Evolutionary conservation across 1,140 invertebrate genomes (phyloP), one percentile per base, ranked within the genome.

Genomic region (Aphelinus atriplicis): DNA sequence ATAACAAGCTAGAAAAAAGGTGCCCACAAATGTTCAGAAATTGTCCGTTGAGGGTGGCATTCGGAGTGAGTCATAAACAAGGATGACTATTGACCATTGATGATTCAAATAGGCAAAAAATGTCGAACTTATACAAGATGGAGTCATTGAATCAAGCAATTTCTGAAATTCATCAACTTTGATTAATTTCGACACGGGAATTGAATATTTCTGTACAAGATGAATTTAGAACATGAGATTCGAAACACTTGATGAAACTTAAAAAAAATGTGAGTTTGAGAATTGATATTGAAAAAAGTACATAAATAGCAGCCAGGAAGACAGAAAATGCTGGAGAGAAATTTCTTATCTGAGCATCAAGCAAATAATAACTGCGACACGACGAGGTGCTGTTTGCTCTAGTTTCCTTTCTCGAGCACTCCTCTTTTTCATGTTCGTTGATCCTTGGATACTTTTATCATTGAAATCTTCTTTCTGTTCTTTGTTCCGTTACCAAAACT

Each of bases 321-420:
- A 78, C 73, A 62, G 73, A 76, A 77, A 78, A 74, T 26, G 26
- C 0, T 26, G 26, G 26, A 70, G 78, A 76, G 67, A 75, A 80
- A 72, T 75, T 67, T 81, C 81, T 87, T 87, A 87, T 88, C 86
- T 80, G 65, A 43, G 77, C 57, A 57, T 68, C 76, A 79, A 84
- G 81, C 82, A 87, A 87, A 87, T 83, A 87, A 84, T 81, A 82
- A 84, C 80, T 81, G 79, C 77, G 79, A 82, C 77, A 77, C 72
- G 77, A 60, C 80, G 79, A 58, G 80, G 78, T 79, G 81, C 77
- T 87, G 81, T 87, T 88, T 87, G 84, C 83, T 86, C 84, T 87
- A 84, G 84, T 87, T 87, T 87, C 80, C 83, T 84, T 78, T 73
- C 77, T 71, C 64, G 70, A 81, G 77, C 81, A 78, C 79, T 84